Evolutionary conservation across 2,888 invertebrate genomes (phyloP), one percentile per base, ranked within the genome.

Genomic region (Tortricodes alternella): DNA sequence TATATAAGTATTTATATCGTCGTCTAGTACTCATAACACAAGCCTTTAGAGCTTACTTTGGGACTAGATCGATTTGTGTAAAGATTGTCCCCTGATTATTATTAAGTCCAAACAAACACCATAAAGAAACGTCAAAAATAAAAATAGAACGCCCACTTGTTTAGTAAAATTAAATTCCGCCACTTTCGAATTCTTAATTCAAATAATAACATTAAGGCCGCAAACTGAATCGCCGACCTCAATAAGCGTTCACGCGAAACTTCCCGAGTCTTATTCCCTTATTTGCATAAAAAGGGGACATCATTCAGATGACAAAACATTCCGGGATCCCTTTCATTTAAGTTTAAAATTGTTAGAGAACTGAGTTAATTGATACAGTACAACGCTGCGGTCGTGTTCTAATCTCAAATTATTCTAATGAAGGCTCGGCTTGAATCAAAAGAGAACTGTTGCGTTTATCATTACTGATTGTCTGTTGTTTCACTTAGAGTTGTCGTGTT

Each of bases 211-310:
- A 80, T 84, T 85, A 85, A 56, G 72, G 61, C 62, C 65, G 66
- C 67, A 65, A 67, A 83, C 80, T 75, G 81, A 81, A 80, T 80
- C 74, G 76, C 71, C 65, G 73, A 65, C 74, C 77, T 76, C 74
- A 76, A 74, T 77, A 82, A 74, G 78, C 70, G 68, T 69, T 78
- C 73, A 63, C 76, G 72, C 64, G 69, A 74, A 85, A 80, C 75
- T 84, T 79, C 61, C 59, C 65, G 63, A 49, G 35, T 44, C 48
- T 53, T 48, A 53, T 24, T 21, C 44, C 34, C 32, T 38, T 48
- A 88, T 89, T 89, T 84, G 82, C 89, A 89, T 89, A 85, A 89
- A 85, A 87, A 86, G 85, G 82, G 77, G 72, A 71, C 80, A 78
- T 77, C 76, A 76, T 83, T 83, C 76, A 78, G 76, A 83, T 78